Conservation (phyloP, 37 sponge, comb jelly and placozoan species). For the Aplysina aerophoba region DNA sequence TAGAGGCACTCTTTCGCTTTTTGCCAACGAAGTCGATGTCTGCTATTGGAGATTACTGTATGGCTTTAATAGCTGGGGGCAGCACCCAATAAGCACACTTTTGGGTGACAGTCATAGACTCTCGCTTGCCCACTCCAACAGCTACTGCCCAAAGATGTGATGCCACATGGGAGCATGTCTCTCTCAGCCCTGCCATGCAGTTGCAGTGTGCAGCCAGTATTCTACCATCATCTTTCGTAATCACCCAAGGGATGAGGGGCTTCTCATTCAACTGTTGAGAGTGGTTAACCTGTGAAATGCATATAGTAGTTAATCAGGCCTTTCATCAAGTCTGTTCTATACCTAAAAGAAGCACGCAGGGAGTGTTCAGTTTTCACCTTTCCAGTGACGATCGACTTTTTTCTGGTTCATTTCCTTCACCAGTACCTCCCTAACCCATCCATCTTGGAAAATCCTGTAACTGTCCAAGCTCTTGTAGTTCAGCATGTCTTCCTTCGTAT, state of each 20-base stretch:
- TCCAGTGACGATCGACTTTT: too few relatives aligned
- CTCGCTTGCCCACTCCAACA: slow-evolving; percentile 43
- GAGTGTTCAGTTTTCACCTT: too few relatives aligned
- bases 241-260: slow-evolving; percentile 54
- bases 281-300: slow-evolving; percentile 54
- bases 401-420: too few relatives aligned
- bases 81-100: slow-evolving; percentile 61
- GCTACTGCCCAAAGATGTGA: slow-evolving; percentile 60
- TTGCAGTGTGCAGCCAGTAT: slow-evolving; percentile 73
- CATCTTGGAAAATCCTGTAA: too few relatives aligned
- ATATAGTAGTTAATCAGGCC: too few relatives aligned
- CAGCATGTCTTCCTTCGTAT: too few relatives aligned
- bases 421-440: too few relatives aligned
- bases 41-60: slow-evolving; percentile 45
- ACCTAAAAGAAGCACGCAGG: too few relatives aligned
- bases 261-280: slow-evolving; percentile 54
- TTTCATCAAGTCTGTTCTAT: too few relatives aligned
- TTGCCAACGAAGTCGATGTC: slow-evolving; percentile 58
- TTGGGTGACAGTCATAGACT: slow-evolving; percentile 56
- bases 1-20: too few relatives aligned
- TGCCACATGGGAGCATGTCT: slow-evolving; percentile 73
- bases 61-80: slow-evolving; percentile 42
- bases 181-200: slow-evolving; percentile 80
- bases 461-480: too few relatives aligned
- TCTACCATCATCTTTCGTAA: slow-evolving; percentile 41